Evolutionary conservation across 2,888 invertebrate species (phyloP).

Genomic region (Pogonocherus hispidulus): DNA sequence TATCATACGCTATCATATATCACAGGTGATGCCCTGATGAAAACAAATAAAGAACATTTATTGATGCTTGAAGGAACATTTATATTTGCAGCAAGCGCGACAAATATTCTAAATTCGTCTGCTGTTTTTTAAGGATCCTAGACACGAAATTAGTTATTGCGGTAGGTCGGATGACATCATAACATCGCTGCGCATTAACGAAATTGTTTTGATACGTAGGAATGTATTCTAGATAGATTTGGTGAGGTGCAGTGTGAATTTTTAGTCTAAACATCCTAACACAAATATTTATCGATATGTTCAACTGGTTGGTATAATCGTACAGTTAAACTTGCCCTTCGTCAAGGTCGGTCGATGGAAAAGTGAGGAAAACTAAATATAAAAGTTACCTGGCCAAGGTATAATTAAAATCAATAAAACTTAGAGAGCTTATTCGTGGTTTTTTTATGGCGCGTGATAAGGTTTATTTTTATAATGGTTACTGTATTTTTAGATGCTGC

Average conservation of each 20-base stretch:
- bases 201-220: constrained; percentile 22
- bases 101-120: constrained; percentile 34
- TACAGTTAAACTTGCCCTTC: constrained; percentile 8
- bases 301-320: background rate
- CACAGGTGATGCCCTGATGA: too few relatives aligned
- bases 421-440: constrained; percentile 4
- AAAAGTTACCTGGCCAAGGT: constrained; percentile 22
- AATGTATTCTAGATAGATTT: constrained; percentile 19
- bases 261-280: constrained; percentile 20
- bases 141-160: constrained; percentile 47
- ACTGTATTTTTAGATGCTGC: constrained; percentile 14
- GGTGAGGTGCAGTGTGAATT: constrained; percentile 14
- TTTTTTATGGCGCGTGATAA: constrained; percentile 14
- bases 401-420: constrained; percentile 23
- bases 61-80: too few relatives aligned
- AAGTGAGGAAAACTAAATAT: constrained; percentile 26
- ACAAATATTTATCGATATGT: constrained; percentile 21
- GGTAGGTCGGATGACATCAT: constrained; percentile 51
- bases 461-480: constrained; percentile 8
- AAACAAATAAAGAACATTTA: too few relatives aligned
- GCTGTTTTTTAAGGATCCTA: constrained; percentile 42
- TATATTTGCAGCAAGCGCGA: constrained; percentile 27
- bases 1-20: too few relatives aligned
- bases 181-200: constrained; percentile 36
- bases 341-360: constrained; percentile 21